phyloP scores from a whole-genome alignment of 23 tunicate species.

The Trididemnum miniatum region DNA sequence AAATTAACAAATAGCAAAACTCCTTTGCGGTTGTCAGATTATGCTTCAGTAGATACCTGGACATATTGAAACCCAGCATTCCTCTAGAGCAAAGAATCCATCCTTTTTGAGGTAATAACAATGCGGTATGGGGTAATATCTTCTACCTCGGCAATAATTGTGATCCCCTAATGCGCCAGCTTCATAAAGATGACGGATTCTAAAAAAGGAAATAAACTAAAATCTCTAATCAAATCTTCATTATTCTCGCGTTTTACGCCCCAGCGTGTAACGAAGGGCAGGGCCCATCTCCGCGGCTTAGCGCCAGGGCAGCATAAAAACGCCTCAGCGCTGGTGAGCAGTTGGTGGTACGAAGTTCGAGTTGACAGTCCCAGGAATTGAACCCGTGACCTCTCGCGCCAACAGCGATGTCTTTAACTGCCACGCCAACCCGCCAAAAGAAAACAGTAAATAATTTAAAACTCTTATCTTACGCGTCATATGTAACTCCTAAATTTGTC shows the following conservation, averaged over 20 bases:
- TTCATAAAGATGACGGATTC: constrained; percentile 8
- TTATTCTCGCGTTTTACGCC: too few species aligned
- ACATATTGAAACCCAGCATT: background rate
- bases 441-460: too few species aligned
- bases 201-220: too few species aligned
- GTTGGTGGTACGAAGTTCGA: background rate
- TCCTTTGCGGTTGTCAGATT: too few species aligned
- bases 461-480: background rate
- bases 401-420: too few species aligned
- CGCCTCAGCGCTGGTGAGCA: background rate
- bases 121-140: background rate
- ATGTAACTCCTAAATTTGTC: constrained; percentile 5
- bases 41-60: background rate
- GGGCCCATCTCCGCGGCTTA: too few species aligned
- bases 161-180: constrained; percentile 3
- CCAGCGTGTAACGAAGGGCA: too few species aligned
- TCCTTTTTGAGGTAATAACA: background rate
- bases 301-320: too few species aligned
- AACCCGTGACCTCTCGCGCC: too few species aligned
- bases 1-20: too few species aligned
- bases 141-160: constrained; percentile 12
- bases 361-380: background rate
- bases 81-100: background rate
- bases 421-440: too few species aligned
- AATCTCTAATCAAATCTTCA: too few species aligned